Evolutionary conservation across 2,888 invertebrate genomes (phyloP).

Genomic region (Agapostemon virescens): DNA sequence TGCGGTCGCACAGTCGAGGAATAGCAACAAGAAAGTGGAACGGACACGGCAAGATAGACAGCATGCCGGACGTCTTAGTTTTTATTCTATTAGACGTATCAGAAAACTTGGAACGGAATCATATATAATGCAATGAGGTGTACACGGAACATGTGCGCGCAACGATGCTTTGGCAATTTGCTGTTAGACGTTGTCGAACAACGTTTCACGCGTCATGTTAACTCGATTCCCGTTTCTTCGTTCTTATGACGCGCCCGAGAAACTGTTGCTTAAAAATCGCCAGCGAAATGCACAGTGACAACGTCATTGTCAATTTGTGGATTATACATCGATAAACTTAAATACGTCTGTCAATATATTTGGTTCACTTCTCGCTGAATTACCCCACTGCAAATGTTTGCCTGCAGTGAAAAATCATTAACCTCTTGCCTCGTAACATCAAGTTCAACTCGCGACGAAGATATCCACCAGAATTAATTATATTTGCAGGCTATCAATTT

Average conservation of each 20-base stretch:
- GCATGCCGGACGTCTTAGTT: conserved; percentile 17
- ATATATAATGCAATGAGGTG: conserved; percentile 43
- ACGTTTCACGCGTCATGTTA: conserved; percentile 3
- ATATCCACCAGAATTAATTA: too few relatives aligned
- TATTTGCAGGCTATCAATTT: too few relatives aligned
- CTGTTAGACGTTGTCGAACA: neutral
- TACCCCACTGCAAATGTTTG: too few relatives aligned
- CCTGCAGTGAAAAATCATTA: too few relatives aligned
- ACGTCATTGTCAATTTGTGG: neutral
- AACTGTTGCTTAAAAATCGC: neutral
- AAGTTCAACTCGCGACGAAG: too few relatives aligned
- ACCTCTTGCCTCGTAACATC: too few relatives aligned
- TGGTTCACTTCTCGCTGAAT: neutral
- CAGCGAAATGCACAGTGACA: neutral
- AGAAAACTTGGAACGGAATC: conserved; percentile 40
- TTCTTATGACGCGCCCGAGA: neutral
- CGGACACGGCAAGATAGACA: conserved; percentile 9
- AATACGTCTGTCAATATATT: neutral
- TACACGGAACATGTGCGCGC: conserved; percentile 1
- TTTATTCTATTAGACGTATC: conserved; percentile 45
- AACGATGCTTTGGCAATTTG: neutral
- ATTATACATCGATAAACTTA: neutral
- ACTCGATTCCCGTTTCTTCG: neutral
- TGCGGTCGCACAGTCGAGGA: neutral
- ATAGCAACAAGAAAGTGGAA: neutral